Conservation (phyloP, 2,888 invertebrate species). For the Tridacna crocea region DNA sequence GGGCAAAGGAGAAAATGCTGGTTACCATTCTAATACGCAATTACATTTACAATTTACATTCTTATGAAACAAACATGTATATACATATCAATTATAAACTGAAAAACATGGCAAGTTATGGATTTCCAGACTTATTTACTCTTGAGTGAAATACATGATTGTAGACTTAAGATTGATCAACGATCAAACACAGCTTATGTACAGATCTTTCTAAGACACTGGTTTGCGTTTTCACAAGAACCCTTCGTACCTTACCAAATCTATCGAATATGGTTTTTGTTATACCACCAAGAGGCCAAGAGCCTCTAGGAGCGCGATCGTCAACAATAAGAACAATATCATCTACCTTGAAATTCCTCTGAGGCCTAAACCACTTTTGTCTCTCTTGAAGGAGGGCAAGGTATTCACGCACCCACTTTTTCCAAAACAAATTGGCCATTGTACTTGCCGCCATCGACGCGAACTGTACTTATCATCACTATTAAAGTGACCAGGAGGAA, state of each 20-base stretch:
- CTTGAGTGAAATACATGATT: too few species aligned
- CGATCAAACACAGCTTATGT: background rate
- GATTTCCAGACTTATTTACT: too few species aligned
- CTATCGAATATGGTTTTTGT: slow-evolving; percentile 29
- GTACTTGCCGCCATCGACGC: slow-evolving; percentile 50
- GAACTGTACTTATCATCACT: slow-evolving; percentile 36
- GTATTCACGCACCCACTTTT: slow-evolving; percentile 42
- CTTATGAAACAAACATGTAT: too few species aligned
- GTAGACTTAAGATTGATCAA: too few species aligned
- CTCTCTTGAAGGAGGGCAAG: slow-evolving; percentile 33
- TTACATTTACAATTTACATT: too few species aligned
- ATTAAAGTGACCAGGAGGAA: slow-evolving; percentile 41
- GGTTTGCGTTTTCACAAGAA: slow-evolving; percentile 29
- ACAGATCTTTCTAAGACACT: background rate
- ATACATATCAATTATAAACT: too few species aligned
- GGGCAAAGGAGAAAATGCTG: too few species aligned
- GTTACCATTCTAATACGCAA: too few species aligned
- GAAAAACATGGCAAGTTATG: too few species aligned
- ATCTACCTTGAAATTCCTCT: slow-evolving; percentile 21
- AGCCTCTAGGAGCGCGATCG: slow-evolving; percentile 26
- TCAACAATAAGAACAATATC: slow-evolving; percentile 40
- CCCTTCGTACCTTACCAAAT: slow-evolving; percentile 33
- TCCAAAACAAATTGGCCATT: slow-evolving; percentile 49
- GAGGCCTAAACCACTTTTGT: slow-evolving; percentile 31
- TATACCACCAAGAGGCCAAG: slow-evolving; percentile 31